Percentiles rank a stretch among this genome's conserved stretches.
Conservation (phyloP, 2,113 vertebrate species). For the Hippocampus barbouri region DNA sequence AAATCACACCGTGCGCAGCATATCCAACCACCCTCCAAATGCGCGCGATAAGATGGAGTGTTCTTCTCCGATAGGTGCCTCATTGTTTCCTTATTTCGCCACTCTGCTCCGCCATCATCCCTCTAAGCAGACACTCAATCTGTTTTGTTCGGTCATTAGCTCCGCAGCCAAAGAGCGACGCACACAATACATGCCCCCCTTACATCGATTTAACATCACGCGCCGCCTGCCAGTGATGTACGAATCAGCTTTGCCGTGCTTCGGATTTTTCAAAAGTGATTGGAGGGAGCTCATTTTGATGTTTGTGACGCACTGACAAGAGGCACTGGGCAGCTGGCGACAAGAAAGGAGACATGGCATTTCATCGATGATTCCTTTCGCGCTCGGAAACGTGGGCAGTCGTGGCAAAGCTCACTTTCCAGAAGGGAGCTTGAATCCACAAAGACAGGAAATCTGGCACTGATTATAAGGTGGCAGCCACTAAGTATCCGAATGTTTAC, state of each 20-base stretch:
- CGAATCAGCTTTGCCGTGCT: constrained; percentile 10
- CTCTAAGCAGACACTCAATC: constrained; percentile 66
- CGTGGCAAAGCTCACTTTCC: neutral
- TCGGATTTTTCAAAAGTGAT: constrained; percentile 29
- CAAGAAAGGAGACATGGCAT: constrained; percentile 36
- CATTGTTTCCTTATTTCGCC: constrained; percentile 19
- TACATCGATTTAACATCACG: constrained; percentile 61
- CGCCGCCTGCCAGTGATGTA: constrained; percentile 43
- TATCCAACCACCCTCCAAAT: constrained; percentile 30
- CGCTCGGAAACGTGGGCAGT: constrained; percentile 22
- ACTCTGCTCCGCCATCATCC: constrained; percentile 38
- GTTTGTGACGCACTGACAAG: constrained; percentile 40
- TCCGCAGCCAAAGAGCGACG: constrained; percentile 41
- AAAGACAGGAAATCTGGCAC: constrained; percentile 11
- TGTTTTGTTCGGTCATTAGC: constrained; percentile 71
- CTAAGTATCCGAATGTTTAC: neutral
- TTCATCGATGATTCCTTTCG: constrained; percentile 23
- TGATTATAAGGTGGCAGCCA: constrained; percentile 1
- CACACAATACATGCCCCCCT: constrained; percentile 38
- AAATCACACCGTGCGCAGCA: constrained; percentile 27
- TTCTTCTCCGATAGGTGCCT: constrained; percentile 20
- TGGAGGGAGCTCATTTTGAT: constrained; percentile 32
- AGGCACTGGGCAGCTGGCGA: constrained; percentile 35
- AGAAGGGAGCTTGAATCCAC: constrained; percentile 1
- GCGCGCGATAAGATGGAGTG: constrained; percentile 36